Evolutionary conservation across 2,797 vertebrate genomes (phyloP).

Genomic region (Sylvilagus floridanus): DNA sequence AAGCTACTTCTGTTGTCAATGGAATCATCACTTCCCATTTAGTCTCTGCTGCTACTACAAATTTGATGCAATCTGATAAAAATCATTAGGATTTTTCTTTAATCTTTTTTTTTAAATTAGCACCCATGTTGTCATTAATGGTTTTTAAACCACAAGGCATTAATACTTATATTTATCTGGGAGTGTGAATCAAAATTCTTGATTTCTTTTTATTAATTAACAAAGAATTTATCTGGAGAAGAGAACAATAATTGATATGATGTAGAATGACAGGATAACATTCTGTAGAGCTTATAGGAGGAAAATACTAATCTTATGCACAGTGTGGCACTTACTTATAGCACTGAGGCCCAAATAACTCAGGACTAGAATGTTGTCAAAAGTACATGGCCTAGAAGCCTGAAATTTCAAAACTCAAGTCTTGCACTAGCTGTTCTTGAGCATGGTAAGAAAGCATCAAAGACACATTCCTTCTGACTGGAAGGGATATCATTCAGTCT

Average conservation of each 20-base stretch:
- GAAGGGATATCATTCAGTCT: not conserved
- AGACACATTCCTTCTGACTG: not conserved
- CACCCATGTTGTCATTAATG: not conserved
- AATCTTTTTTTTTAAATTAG: not conserved
- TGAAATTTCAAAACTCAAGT: not conserved
- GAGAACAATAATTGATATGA: not conserved
- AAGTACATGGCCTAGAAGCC: not conserved
- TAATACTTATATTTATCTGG: not conserved
- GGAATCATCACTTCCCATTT: not conserved
- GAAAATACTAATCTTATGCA: not conserved
- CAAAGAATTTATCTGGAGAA: constrained; percentile 10
- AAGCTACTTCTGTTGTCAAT: not conserved
- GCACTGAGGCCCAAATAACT: not conserved
- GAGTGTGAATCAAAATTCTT: not conserved
- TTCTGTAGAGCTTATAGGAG: not conserved
- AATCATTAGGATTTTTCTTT: not conserved
- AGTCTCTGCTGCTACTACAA: not conserved
- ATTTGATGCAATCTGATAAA: not conserved
- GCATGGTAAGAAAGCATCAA: not conserved
- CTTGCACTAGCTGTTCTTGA: not conserved
- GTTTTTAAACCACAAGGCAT: not conserved
- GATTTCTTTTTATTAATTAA: not conserved
- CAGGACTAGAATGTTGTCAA: not conserved
- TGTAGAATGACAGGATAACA: not conserved
- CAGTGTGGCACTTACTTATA: not conserved